Percentiles rank a stretch among this genome's conserved stretches.
These are phyloP conservation scores for Hormiphora californensis DNA, from an alignment of 37 sponge, comb jelly and placozoan genomes.

Conservation along the genomic window DNA sequence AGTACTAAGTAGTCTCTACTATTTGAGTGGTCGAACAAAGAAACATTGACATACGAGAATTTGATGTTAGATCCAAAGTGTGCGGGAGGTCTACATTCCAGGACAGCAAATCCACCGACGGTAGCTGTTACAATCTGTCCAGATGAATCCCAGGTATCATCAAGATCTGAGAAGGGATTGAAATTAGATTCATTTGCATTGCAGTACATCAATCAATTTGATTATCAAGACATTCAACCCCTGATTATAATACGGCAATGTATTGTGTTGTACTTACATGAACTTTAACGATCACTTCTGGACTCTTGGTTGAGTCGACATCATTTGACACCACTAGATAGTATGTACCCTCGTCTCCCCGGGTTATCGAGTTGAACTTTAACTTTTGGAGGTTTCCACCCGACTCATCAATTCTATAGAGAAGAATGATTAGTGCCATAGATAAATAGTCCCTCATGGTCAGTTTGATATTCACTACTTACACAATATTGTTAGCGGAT, in stretches of 20 bases:
- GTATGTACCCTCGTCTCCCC: not conserved
- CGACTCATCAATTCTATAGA: not conserved
- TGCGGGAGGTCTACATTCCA: not conserved
- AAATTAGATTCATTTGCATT: too few relatives aligned
- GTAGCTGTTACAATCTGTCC: not conserved
- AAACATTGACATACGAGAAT: slow-evolving; percentile 11
- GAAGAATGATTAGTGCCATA: too few relatives aligned
- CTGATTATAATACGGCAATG: too few relatives aligned
- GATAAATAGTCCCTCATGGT: not conserved
- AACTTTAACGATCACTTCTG: not conserved
- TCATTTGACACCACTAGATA: not conserved
- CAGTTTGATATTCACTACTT: not conserved
- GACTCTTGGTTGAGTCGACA: slow-evolving; percentile 2
- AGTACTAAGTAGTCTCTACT: too few relatives aligned
- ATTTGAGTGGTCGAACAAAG: too few relatives aligned
- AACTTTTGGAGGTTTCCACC: not conserved
- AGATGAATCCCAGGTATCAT: not conserved
- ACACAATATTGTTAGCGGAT: not conserved
- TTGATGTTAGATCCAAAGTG: slow-evolving; percentile 18
- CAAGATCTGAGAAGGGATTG: slow-evolving; percentile 23
- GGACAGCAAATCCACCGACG: not conserved
- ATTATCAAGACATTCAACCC: too few relatives aligned
- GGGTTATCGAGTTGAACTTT: not conserved
- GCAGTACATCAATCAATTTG: too few relatives aligned
- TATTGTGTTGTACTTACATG: too few relatives aligned